A percentile compares a stretch with the other conserved stretches of the same genome.
Conservation (phyloP, 2,113 vertebrate genomes). For the Monarcha castaneiventris region DNA sequence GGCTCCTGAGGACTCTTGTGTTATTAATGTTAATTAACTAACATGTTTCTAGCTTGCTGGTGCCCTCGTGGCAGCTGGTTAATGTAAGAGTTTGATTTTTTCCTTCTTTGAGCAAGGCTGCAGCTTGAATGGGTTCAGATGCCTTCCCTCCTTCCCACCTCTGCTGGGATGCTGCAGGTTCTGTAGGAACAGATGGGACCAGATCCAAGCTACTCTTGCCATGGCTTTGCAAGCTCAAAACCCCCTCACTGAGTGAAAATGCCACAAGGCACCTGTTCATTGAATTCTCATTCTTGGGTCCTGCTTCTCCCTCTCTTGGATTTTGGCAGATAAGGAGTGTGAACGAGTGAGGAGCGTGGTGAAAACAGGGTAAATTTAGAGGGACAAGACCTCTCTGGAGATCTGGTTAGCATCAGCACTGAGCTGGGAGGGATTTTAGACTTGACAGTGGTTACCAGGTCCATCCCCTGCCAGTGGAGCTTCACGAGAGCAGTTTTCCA, state of each 20-base stretch:
- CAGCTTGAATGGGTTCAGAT: not conserved
- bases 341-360: not conserved
- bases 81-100: not conserved
- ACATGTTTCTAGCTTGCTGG: not conserved
- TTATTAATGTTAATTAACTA: constrained; percentile 10
- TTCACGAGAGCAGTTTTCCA: not conserved
- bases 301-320: not conserved
- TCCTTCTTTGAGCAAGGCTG: constrained; percentile 12
- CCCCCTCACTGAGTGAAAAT: not conserved
- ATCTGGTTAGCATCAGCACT: not conserved
- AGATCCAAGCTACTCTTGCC: not conserved
- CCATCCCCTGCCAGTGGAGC: not conserved
- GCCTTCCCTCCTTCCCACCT: not conserved
- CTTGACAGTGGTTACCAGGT: not conserved
- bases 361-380: not conserved
- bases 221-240: not conserved
- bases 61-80: constrained; percentile 17
- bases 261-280: accelerated
- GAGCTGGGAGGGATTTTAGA: not conserved
- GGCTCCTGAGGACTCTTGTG: not conserved
- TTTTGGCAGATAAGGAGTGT: not conserved
- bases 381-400: not conserved
- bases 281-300: not conserved
- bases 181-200: not conserved
- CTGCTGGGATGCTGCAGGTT: not conserved